These are phyloP conservation scores for Mesitornis unicolor DNA, from an alignment of 2,113 vertebrate species.

Conservation along the genomic window DNA sequence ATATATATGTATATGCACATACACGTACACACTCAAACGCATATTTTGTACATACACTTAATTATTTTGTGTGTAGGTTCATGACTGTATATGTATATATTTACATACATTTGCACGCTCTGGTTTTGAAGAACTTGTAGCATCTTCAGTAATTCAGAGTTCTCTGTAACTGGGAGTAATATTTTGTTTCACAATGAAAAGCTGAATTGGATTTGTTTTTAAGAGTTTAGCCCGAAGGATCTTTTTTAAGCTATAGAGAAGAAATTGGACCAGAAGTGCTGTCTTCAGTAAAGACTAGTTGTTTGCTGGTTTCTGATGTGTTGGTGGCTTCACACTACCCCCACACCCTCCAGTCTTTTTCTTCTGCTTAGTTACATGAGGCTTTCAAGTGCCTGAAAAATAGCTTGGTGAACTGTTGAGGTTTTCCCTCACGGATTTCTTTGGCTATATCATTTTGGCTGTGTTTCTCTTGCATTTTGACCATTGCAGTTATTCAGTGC, in stretches of 20 bases:
- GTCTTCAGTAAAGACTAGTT: not conserved
- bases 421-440: not conserved
- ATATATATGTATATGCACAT: accelerated
- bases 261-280: not conserved
- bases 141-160: not conserved
- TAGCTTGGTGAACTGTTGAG: not conserved
- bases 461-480: not conserved
- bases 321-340: not conserved
- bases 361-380: not conserved
- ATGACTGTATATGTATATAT: not conserved
- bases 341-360: not conserved
- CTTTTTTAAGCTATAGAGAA: not conserved
- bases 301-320: not conserved
- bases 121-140: not conserved
- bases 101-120: not conserved
- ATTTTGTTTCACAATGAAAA: not conserved
- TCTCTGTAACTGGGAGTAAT: not conserved
- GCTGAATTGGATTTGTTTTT: not conserved
- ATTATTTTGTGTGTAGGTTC: not conserved
- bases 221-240: not conserved
- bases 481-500: not conserved
- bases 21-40: not conserved
- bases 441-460: not conserved
- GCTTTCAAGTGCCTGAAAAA: not conserved
- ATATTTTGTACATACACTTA: not conserved